Percentiles rank a stretch among this genome's conserved stretches.
phyloP scores from a whole-genome alignment of 1,140 invertebrate genomes.

The Apis dorsata region DNA sequence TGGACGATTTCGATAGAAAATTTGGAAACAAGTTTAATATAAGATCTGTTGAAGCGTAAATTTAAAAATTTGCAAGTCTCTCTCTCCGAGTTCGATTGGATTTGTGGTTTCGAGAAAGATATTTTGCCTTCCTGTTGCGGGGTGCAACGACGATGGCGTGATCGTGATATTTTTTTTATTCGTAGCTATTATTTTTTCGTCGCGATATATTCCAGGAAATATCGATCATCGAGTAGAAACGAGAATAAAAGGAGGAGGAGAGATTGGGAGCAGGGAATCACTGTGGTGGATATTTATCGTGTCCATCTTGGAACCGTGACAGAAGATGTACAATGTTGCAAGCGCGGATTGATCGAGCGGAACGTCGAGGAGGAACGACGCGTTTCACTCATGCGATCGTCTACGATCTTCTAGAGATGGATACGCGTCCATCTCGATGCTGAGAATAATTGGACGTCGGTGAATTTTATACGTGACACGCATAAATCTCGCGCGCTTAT shows the following conservation, averaged over 20 bases:
- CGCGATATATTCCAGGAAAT: not conserved
- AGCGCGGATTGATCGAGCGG: slow-evolving; percentile 27
- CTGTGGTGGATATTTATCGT: slow-evolving; percentile 13
- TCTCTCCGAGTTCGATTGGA: too few species aligned
- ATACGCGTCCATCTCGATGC: slow-evolving; percentile 25
- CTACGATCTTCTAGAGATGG: slow-evolving; percentile 25
- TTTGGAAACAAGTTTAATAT: too few species aligned
- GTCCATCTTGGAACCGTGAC: slow-evolving; percentile 18
- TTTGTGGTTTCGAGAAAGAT: not conserved
- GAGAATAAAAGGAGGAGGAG: not conserved
- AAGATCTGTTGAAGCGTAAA: too few species aligned
- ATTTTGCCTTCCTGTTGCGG: not conserved
- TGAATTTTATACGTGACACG: slow-evolving; percentile 22
- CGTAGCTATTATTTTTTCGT: not conserved
- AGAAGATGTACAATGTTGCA: slow-evolving; percentile 35
- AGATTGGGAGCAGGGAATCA: not conserved
- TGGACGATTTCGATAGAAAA: too few species aligned
- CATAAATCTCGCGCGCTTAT: not conserved
- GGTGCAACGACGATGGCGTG: too few species aligned
- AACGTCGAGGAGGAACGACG: slow-evolving; percentile 30
- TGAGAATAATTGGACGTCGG: slow-evolving; percentile 51
- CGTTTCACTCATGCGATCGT: slow-evolving; percentile 21
- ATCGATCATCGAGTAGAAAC: not conserved
- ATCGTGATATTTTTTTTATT: not conserved
- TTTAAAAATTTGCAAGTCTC: too few species aligned